phyloP scores from a whole-genome alignment of 2,888 invertebrate genomes.

The Lymantria monacha region DNA sequence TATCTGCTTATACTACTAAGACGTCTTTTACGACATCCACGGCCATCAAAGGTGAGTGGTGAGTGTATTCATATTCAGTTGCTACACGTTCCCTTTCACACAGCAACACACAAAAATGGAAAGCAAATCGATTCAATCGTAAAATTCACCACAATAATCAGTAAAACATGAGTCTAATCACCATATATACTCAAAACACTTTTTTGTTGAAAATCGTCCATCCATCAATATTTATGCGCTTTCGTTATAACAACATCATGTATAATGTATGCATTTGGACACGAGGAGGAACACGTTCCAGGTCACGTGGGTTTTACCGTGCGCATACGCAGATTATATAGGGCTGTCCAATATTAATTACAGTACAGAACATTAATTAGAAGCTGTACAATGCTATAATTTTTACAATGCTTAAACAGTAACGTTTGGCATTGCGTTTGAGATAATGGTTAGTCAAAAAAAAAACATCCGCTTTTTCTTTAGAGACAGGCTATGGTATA shows the following conservation, averaged over 20 bases:
- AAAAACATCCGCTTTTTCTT: too few relatives aligned
- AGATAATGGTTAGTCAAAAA: too few relatives aligned
- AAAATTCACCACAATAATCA: neutral
- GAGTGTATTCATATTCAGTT: too few relatives aligned
- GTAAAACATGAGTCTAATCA: constrained; percentile 2
- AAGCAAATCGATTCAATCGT: neutral
- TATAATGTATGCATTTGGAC: constrained; percentile 20
- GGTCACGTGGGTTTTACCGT: constrained; percentile 36
- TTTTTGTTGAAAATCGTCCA: constrained; percentile 5
- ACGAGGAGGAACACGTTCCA: constrained; percentile 43
- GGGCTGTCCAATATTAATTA: constrained; percentile 19
- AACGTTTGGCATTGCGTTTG: too few relatives aligned
- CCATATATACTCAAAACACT: constrained; percentile 1
- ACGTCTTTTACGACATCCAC: too few relatives aligned
- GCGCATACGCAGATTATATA: constrained; percentile 20
- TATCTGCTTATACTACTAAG: too few relatives aligned
- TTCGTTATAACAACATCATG: constrained; percentile 21
- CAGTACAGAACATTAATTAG: constrained; percentile 1
- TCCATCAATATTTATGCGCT: constrained; percentile 14
- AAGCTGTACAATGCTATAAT: neutral
- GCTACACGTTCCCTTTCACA: neutral
- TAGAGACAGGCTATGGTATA: too few relatives aligned
- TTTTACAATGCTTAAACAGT: neutral
- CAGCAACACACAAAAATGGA: neutral
- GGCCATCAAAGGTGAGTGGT: too few relatives aligned